A percentile compares a stretch with the other conserved stretches of the same genome.
Evolutionary conservation across 2,888 invertebrate species (phyloP).

Genomic region (Seladonia tumulorum): DNA sequence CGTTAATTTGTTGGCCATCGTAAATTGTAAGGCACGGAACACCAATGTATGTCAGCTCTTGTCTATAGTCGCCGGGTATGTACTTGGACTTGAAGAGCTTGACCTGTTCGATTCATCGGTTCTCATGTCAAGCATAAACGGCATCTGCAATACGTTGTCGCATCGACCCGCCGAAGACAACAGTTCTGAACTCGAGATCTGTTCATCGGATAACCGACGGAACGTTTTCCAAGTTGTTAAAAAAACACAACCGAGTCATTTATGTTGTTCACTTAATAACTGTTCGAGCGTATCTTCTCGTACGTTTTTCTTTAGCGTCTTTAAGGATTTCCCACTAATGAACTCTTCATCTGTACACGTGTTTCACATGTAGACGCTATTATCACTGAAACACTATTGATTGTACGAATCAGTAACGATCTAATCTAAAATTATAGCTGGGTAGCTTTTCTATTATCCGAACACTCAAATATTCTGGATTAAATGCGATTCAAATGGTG

Average conservation of each 20-base stretch:
- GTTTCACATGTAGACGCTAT: no score
- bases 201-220: background rate
- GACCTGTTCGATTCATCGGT: slow-evolving; percentile 11
- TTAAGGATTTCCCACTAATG: background rate
- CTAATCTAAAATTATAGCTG: no score
- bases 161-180: background rate
- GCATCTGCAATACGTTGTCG: background rate
- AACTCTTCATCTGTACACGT: background rate
- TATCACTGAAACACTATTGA: no score
- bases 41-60: background rate
- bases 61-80: background rate
- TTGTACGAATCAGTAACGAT: no score
- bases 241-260: background rate
- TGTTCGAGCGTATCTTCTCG: background rate
- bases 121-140: background rate
- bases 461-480: no score
- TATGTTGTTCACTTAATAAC: background rate
- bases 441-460: no score
- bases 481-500: no score
- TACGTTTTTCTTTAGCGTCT: background rate
- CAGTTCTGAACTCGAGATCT: background rate
- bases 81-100: slow-evolving; percentile 2
- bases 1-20: background rate
- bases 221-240: background rate
- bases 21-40: background rate